Evolutionary conservation across 2,113 vertebrate genomes (phyloP).

Genomic region (Odontesthes bonariensis): DNA sequence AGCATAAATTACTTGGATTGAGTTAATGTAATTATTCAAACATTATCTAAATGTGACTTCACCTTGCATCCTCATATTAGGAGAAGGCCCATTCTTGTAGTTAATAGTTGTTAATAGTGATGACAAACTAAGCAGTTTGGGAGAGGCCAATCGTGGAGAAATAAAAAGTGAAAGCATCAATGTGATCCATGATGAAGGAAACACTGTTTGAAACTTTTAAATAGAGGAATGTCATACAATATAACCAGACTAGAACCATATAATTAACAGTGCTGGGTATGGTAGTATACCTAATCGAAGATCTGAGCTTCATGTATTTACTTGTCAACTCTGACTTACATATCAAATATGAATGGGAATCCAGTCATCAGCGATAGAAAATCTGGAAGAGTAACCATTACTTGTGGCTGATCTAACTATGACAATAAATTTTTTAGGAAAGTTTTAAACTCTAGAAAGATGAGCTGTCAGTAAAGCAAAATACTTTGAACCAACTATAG

Average conservation of each 20-base stretch:
- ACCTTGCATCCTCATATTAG: conserved; percentile 24
- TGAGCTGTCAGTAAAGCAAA: not conserved
- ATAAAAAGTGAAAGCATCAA: conserved; percentile 51
- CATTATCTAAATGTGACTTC: conserved; percentile 22
- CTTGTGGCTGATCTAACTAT: not conserved
- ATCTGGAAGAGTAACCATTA: not conserved
- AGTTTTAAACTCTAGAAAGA: not conserved
- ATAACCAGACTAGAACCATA: too few relatives aligned
- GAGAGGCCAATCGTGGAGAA: conserved; percentile 54
- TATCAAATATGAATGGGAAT: not conserved
- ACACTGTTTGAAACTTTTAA: conserved; percentile 4
- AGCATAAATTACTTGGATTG: not conserved
- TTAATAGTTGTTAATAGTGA: conserved; percentile 42
- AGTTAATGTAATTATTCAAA: not conserved
- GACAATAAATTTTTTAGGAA: not conserved
- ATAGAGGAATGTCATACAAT: not conserved
- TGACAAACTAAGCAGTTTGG: conserved; percentile 57
- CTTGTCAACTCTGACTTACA: not conserved
- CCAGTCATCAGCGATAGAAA: not conserved
- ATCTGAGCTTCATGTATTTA: too few relatives aligned
- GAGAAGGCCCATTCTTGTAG: conserved; percentile 60
- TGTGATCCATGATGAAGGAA: conserved; percentile 16
- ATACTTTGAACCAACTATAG: not conserved
- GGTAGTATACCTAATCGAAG: too few relatives aligned
- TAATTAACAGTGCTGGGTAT: too few relatives aligned